Conservation (phyloP, 2,113 vertebrate genomes). For the Rana temporaria region DNA sequence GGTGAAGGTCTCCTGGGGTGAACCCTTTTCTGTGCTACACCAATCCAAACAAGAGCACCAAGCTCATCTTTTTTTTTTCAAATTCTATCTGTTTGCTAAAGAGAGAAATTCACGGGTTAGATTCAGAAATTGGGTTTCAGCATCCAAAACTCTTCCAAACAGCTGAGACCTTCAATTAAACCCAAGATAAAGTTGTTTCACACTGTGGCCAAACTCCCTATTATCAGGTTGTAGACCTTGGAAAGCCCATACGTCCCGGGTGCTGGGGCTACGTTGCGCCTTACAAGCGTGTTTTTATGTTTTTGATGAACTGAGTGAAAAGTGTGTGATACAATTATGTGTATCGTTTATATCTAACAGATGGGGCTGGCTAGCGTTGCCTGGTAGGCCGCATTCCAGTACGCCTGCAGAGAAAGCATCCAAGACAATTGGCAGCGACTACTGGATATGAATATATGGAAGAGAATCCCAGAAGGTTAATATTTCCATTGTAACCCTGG, state of each 20-base stretch:
- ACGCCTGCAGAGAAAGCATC: conserved; percentile 34
- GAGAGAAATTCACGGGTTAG: no score
- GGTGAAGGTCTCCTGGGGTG: no score
- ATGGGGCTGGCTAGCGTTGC: conserved; percentile 36
- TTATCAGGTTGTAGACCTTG: conserved; percentile 29
- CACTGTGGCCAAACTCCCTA: not conserved
- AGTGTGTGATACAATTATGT: conserved; percentile 42
- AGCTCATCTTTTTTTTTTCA: no score
- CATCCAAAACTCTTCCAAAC: conserved; percentile 13
- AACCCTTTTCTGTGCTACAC: no score
- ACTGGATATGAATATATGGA: conserved; percentile 22
- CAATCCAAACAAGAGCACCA: no score
- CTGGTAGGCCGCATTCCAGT: conserved; percentile 30
- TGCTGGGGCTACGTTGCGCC: not conserved
- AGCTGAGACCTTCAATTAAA: conserved; percentile 33
- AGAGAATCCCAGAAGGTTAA: conserved; percentile 46
- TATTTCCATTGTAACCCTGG: conserved; percentile 33
- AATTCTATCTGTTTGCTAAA: no score
- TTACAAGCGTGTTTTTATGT: conserved; percentile 44
- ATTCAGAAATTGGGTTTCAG: conserved; percentile 4
- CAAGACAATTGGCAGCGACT: conserved; percentile 27
- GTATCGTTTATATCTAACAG: conserved; percentile 43
- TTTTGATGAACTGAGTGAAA: conserved; percentile 45
- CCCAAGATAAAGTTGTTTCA: conserved; percentile 16
- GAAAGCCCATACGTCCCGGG: conserved; percentile 12